These are phyloP conservation scores for Epinotia ramella DNA, from an alignment of 2,888 invertebrate genomes.

Conservation along the genomic window DNA sequence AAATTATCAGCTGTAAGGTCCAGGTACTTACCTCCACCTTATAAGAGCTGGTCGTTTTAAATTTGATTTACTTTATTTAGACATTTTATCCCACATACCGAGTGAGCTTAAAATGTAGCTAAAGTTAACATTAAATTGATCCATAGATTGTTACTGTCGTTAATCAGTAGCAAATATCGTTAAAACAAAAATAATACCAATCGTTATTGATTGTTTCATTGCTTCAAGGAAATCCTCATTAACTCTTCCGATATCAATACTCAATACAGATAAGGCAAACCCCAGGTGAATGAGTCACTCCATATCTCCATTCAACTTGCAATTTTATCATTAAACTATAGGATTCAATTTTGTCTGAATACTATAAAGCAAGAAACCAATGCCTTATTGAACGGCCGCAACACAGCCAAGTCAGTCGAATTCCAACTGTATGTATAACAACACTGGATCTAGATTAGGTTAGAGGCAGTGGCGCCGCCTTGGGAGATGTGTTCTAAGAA, in stretches of 20 bases:
- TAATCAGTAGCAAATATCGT: not conserved
- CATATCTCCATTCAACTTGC: not conserved
- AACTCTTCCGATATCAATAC: conserved; percentile 11
- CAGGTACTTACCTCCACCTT: too few relatives aligned
- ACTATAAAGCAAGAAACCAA: not conserved
- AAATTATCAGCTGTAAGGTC: too few relatives aligned
- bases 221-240: conserved; percentile 9
- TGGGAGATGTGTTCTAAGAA: conserved; percentile 12
- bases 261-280: conserved; percentile 26
- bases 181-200: not conserved
- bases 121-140: too few relatives aligned
- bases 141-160: not conserved
- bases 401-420: not conserved
- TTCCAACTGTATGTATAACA: not conserved
- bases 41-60: too few relatives aligned
- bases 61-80: not conserved
- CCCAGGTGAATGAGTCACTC: conserved; percentile 17
- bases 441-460: not conserved
- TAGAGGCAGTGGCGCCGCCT: not conserved
- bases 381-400: not conserved
- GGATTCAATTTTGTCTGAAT: not conserved
- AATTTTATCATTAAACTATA: not conserved
- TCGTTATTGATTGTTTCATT: not conserved
- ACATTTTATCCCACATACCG: not conserved
- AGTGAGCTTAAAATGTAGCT: not conserved